Evolutionary conservation across 1,140 invertebrate species (phyloP).

Genomic region (Panagrolaimus sp.): DNA sequence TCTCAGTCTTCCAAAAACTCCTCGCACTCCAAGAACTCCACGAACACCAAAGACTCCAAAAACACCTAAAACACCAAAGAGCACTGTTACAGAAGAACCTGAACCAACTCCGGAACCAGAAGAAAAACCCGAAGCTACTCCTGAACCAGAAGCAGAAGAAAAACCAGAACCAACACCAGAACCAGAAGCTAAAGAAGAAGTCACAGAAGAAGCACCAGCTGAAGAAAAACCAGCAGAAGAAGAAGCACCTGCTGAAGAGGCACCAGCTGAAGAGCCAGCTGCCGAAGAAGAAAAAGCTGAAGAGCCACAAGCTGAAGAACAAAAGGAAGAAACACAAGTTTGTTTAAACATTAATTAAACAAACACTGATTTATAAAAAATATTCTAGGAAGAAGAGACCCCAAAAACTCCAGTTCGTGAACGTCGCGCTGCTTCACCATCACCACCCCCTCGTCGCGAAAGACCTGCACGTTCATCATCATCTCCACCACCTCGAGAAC

Average conservation of each 20-base stretch:
- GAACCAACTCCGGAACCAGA: slow-evolving; percentile 19
- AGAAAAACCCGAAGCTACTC: slow-evolving; percentile 8
- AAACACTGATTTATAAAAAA: not conserved
- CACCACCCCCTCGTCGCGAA: slow-evolving; percentile 15
- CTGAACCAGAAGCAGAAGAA: not conserved
- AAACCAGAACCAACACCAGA: slow-evolving; percentile 23
- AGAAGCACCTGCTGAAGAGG: slow-evolving; percentile 17
- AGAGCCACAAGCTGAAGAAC: slow-evolving; percentile 29
- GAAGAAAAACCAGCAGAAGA: slow-evolving; percentile 22
- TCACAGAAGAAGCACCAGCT: slow-evolving; percentile 19
- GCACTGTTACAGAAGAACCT: not conserved
- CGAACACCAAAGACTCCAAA: slow-evolving; percentile 47
- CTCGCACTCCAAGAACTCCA: slow-evolving; percentile 45
- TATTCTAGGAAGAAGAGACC: slow-evolving; percentile 4
- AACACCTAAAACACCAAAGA: slow-evolving; percentile 39
- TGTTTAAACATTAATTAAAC: slow-evolving; percentile 2
- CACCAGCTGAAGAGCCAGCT: slow-evolving; percentile 28
- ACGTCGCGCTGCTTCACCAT: slow-evolving; percentile 17
- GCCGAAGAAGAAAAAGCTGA: slow-evolving; percentile 30
- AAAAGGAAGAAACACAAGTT: not conserved
- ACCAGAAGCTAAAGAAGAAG: slow-evolving; percentile 10
- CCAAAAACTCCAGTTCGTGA: slow-evolving; percentile 9
- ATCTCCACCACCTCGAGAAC: slow-evolving; percentile 37
- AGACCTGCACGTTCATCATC: slow-evolving; percentile 43
- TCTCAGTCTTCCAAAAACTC: slow-evolving; percentile 21